These are phyloP conservation scores for Anthoptus insignis DNA, from an alignment of 2,888 invertebrate genomes.

Conservation along the genomic window DNA sequence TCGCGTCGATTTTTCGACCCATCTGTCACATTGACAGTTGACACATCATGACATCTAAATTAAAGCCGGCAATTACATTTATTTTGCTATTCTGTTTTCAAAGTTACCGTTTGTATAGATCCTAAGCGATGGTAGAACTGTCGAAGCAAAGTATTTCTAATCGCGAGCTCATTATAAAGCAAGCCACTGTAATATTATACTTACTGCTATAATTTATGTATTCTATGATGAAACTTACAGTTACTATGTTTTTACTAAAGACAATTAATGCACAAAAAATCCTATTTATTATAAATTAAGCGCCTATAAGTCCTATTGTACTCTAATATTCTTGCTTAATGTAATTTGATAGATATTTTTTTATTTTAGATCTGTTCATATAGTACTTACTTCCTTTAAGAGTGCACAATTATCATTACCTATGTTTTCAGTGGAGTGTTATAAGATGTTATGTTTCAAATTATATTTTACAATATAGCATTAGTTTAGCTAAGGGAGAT, in stretches of 20 bases:
- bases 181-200: too few species aligned
- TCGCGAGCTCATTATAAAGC: constrained; percentile 5
- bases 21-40: too few species aligned
- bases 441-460: background rate
- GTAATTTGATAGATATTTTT: constrained; percentile 12
- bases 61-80: too few species aligned
- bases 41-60: too few species aligned
- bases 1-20: too few species aligned
- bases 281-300: background rate
- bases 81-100: background rate
- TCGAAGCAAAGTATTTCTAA: background rate
- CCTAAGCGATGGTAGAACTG: background rate
- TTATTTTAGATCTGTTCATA: constrained; percentile 26
- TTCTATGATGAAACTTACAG: too few species aligned
- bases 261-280: background rate
- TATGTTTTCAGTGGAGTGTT: background rate
- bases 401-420: constrained; percentile 7
- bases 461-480: background rate
- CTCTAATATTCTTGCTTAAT: constrained; percentile 15
- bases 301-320: background rate
- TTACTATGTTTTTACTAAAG: too few species aligned
- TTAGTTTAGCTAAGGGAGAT: background rate
- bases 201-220: too few species aligned
- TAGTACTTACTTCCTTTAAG: constrained; percentile 18
- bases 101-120: background rate